Evolutionary conservation across 1,140 invertebrate genomes (phyloP).

Genomic region (Formica selysi): DNA sequence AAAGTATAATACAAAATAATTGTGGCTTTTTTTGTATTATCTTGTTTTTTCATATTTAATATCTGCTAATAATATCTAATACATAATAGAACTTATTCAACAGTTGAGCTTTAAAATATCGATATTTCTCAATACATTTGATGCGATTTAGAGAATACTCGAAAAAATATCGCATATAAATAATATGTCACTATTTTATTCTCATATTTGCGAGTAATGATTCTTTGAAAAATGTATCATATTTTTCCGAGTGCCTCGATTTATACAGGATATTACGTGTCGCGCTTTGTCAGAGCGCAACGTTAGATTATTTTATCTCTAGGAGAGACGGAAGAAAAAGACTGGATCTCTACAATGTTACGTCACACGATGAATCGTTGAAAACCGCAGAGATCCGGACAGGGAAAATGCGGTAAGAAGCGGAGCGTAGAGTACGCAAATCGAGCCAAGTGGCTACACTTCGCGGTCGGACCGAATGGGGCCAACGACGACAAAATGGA

Average conservation of each 20-base stretch:
- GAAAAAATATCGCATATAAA: neutral
- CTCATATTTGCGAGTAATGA: neutral
- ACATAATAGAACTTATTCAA: neutral
- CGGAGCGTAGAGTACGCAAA: slow-evolving; percentile 65
- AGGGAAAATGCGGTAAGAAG: neutral
- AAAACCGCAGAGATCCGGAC: neutral
- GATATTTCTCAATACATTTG: neutral
- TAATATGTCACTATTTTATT: neutral
- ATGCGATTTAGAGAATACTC: neutral
- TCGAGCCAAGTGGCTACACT: slow-evolving; percentile 65
- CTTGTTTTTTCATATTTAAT: neutral
- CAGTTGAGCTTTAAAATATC: neutral
- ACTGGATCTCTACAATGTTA: neutral
- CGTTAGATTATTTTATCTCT: slow-evolving; percentile 24
- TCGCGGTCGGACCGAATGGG: slow-evolving; percentile 36
- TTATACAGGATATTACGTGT: neutral
- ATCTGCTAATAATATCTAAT: neutral
- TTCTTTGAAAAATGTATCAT: neutral
- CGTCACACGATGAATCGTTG: slow-evolving; percentile 40
- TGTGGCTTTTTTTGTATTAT: no score
- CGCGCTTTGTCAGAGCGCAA: neutral
- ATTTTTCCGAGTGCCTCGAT: neutral
- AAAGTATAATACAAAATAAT: neutral
- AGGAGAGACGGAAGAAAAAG: neutral
- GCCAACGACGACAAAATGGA: slow-evolving; percentile 50